Percentiles rank a stretch among this genome's conserved stretches.
Conservation (phyloP, 2,888 invertebrate species). For the Linyphia triangularis region DNA sequence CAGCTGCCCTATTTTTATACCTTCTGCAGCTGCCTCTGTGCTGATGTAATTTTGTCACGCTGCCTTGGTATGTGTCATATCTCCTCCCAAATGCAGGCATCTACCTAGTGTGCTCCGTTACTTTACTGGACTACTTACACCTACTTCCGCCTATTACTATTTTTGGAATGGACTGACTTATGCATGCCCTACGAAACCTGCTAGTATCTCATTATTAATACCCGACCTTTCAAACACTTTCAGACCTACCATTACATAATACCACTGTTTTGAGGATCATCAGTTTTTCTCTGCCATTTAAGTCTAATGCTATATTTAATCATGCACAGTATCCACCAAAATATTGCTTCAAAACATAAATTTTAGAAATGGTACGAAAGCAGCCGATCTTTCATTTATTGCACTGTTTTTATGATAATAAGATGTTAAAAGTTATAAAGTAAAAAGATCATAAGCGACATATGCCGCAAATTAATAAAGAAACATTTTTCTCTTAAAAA, state of each 20-base stretch:
- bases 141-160: conserved; percentile 68
- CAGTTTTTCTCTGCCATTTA: too few species aligned
- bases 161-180: conserved; percentile 75
- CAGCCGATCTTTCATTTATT: too few species aligned
- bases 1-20: conserved; percentile 71
- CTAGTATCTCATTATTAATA: conserved; percentile 69
- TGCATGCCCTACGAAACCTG: conserved; percentile 75
- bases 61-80: conserved; percentile 73
- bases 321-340: too few species aligned
- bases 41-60: conserved; percentile 75
- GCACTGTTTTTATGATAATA: too few species aligned
- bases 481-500: too few species aligned
- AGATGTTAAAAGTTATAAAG: too few species aligned
- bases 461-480: too few species aligned
- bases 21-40: conserved; percentile 78
- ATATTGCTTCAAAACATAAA: too few species aligned
- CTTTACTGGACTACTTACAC: conserved; percentile 66
- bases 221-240: conserved; percentile 67
- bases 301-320: too few species aligned
- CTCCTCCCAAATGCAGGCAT: conserved; percentile 42
- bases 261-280: not conserved
- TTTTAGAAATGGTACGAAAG: too few species aligned
- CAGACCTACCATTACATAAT: too few species aligned
- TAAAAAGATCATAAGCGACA: too few species aligned
- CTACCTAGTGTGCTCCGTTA: conserved; percentile 64